Evolutionary conservation across 2,113 vertebrate genomes (phyloP).

Genomic region (Odobenus rosmarus): DNA sequence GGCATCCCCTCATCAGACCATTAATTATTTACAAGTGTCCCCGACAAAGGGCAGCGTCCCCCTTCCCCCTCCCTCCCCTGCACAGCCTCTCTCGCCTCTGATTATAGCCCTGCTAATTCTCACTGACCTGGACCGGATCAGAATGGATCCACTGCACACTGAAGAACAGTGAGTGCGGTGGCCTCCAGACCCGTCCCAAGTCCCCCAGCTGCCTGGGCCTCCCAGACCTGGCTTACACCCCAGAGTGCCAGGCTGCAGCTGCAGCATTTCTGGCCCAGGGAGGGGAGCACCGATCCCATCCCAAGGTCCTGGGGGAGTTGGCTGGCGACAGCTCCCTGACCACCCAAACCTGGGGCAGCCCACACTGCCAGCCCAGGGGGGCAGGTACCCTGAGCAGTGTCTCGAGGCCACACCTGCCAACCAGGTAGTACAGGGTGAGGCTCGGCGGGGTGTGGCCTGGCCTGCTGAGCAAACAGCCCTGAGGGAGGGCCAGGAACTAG

Average conservation of each 20-base stretch:
- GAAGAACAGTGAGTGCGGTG: not conserved
- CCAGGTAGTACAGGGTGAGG: not conserved
- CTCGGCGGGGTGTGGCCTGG: not conserved
- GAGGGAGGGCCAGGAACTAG: not conserved
- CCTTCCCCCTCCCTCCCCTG: not conserved
- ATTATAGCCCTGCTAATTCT: not conserved
- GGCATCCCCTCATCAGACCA: not conserved
- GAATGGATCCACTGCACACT: not conserved
- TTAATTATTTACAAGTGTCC: not conserved
- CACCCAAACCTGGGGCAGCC: not conserved
- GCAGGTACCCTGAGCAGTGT: not conserved
- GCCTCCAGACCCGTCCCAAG: not conserved
- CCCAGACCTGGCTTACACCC: not conserved
- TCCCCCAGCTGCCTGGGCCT: not conserved
- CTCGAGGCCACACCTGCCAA: not conserved
- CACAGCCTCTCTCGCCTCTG: not conserved
- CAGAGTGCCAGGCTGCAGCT: not conserved
- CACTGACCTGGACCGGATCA: not conserved
- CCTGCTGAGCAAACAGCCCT: constrained; percentile 65
- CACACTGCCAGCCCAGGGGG: not conserved
- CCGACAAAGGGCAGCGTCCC: not conserved
- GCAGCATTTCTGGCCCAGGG: not conserved
- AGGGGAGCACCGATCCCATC: not conserved
- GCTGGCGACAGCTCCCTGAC: not conserved
- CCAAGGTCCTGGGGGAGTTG: not conserved